phyloP scores from a whole-genome alignment of 2,888 invertebrate genomes.

The Trachelus troglodyta region DNA sequence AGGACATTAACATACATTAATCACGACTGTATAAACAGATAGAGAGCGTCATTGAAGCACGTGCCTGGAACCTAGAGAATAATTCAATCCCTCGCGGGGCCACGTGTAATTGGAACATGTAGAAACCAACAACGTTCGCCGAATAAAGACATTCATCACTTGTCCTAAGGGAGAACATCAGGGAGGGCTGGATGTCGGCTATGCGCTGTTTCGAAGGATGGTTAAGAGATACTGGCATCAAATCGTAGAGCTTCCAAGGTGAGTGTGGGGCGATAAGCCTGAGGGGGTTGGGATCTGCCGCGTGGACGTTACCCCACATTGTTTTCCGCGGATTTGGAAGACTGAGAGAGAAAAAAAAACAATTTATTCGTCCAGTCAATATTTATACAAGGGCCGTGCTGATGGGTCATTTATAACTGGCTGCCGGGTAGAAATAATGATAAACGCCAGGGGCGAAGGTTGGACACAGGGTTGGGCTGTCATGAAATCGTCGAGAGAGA shows the following conservation, averaged over 20 bases:
- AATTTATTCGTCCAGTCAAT: conserved; percentile 24
- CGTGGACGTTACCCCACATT: background rate
- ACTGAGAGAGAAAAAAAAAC: conserved; percentile 19
- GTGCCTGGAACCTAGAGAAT: too few species aligned
- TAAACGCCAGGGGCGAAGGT: background rate
- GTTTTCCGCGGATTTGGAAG: conserved; percentile 9
- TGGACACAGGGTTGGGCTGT: background rate
- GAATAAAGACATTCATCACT: conserved; percentile 7
- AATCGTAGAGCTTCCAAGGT: too few species aligned
- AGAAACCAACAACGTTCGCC: background rate
- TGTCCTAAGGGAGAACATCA: background rate
- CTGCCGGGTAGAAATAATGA: background rate
- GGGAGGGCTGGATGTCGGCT: background rate
- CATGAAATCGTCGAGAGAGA: too few species aligned
- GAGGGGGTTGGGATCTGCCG: too few species aligned
- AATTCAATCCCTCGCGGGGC: too few species aligned
- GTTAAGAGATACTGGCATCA: too few species aligned
- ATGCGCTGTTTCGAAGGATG: too few species aligned
- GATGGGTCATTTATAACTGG: conserved; percentile 21
- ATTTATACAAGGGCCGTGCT: conserved; percentile 15
- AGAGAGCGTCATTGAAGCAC: too few species aligned
- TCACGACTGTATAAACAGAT: too few species aligned
- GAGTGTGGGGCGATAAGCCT: too few species aligned
- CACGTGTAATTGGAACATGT: too few species aligned
- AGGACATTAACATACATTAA: too few species aligned